Evolutionary conservation across 2,888 invertebrate genomes (phyloP).

Genomic region (Watsonalla cultraria): DNA sequence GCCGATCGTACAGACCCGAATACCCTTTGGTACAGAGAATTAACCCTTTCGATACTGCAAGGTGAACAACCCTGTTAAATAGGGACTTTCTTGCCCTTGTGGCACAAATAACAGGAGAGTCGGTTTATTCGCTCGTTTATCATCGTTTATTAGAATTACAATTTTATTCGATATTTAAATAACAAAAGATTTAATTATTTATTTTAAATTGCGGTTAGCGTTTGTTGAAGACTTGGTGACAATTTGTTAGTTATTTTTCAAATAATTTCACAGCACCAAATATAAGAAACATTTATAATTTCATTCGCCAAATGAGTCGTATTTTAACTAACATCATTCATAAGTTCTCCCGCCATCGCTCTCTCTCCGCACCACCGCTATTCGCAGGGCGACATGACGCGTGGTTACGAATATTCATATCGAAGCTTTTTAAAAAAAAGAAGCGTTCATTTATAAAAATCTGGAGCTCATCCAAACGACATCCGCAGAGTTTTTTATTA

Average conservation of each 20-base stretch:
- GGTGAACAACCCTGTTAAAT: conserved; percentile 74
- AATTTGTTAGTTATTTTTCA: too few species aligned
- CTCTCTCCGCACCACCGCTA: conserved; percentile 25
- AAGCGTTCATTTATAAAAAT: conserved; percentile 54
- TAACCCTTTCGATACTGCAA: conserved; percentile 71
- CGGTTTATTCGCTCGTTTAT: too few species aligned
- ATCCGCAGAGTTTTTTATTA: conserved; percentile 41
- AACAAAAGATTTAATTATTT: too few species aligned
- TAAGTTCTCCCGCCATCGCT: conserved; percentile 16
- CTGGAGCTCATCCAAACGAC: conserved; percentile 60
- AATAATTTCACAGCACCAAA: too few species aligned
- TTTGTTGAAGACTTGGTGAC: too few species aligned
- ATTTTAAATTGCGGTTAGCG: too few species aligned
- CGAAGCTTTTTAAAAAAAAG: conserved; percentile 42
- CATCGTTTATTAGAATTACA: neutral
- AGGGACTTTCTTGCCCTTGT: conserved; percentile 48
- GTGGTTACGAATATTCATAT: conserved; percentile 68
- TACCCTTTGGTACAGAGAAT: conserved; percentile 65
- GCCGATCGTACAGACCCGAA: conserved; percentile 44
- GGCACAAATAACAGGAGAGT: conserved; percentile 19
- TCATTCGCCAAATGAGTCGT: too few species aligned
- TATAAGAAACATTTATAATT: too few species aligned
- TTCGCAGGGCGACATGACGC: conserved; percentile 55
- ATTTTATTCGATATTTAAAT: neutral
- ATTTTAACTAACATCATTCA: neutral